Evolutionary conservation across 2,113 vertebrate genomes (phyloP), one percentile per base, ranked within the genome.

Genomic region (Crotalus viridis): DNA sequence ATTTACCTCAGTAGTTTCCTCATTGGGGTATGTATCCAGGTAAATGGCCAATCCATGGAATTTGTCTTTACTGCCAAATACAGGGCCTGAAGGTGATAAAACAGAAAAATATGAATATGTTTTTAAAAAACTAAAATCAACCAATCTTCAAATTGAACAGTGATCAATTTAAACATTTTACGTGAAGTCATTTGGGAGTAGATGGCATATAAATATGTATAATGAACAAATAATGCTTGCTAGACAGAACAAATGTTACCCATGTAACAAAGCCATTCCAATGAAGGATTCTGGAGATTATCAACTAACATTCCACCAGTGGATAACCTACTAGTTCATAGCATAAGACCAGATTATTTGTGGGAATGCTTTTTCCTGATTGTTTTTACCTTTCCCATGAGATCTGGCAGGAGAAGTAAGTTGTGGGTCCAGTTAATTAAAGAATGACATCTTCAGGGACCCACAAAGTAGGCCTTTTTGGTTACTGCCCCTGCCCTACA

Each of bases 11-110:
- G 98, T 98, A 0, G 98, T 98, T 92, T 99, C 99, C 94, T 99
- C 98, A 2, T 99, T 99, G 96, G 99, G 99, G 91, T 99, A 99
- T 0, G 99, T 99, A 97, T 99, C 99, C 97, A 99, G 97, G 97
- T 99, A 99, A 92, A 99, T 97, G 28, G 99, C 99, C 97, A 99
- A 97, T 43, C 99, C 99, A 0, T 99, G 98, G 96, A 99, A 99
- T 90, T 98, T 97, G 95, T 98, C 99, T 97, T 98, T 99, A 98
- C 98, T 99, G 98, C 98, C 99, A 98, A 99, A 99, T 89, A 99
- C 98, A 90, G 99, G 98, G 90, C 99, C 99, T 99, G 97, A 88
- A 97, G 96, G 95, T 97, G 93, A 57, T 95, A 94, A 69, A 54
- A 74, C 92, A 94, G 39, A 89, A 9, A 1, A 87, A 0, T 9